phyloP scores from a whole-genome alignment of 2,888 invertebrate species.

The Miltochrista miniata region DNA sequence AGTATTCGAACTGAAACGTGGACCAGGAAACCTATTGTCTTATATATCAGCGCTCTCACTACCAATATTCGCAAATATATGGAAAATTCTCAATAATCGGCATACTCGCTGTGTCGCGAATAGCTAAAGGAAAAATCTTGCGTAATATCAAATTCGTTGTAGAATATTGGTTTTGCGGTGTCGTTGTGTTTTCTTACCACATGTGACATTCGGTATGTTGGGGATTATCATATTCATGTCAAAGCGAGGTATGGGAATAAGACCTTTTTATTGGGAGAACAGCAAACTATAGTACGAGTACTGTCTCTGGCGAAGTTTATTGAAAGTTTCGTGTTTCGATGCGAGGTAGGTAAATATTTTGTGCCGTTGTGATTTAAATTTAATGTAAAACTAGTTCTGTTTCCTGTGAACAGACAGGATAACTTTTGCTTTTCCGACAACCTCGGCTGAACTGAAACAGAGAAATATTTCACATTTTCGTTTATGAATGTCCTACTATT shows the following conservation, averaged over 20 bases:
- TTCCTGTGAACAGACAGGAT: slow-evolving; percentile 30
- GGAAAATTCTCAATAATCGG: no score
- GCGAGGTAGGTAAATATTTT: slow-evolving; percentile 13
- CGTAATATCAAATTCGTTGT: no score
- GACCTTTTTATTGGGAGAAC: slow-evolving; percentile 39
- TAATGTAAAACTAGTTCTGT: slow-evolving; percentile 27
- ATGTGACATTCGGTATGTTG: slow-evolving; percentile 42
- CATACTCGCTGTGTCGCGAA: no score
- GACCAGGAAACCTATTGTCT: no score
- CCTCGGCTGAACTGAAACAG: slow-evolving; percentile 11
- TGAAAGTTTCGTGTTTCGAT: slow-evolving; percentile 11
- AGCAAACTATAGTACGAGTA: slow-evolving; percentile 20
- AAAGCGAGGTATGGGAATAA: slow-evolving; percentile 29
- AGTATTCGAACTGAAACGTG: no score
- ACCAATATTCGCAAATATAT: no score
- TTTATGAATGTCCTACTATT: no score
- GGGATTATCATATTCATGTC: slow-evolving; percentile 54
- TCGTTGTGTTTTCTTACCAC: slow-evolving; percentile 40
- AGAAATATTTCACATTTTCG: slow-evolving; percentile 2
- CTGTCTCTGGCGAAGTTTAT: slow-evolving; percentile 13
- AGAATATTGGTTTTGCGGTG: background rate
- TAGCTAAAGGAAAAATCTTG: no score
- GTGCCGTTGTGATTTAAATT: slow-evolving; percentile 21
- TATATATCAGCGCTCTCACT: no score
- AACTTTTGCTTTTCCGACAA: slow-evolving; percentile 41